Conservation (phyloP, 1,140 invertebrate species). For the Papilio dardanus region DNA sequence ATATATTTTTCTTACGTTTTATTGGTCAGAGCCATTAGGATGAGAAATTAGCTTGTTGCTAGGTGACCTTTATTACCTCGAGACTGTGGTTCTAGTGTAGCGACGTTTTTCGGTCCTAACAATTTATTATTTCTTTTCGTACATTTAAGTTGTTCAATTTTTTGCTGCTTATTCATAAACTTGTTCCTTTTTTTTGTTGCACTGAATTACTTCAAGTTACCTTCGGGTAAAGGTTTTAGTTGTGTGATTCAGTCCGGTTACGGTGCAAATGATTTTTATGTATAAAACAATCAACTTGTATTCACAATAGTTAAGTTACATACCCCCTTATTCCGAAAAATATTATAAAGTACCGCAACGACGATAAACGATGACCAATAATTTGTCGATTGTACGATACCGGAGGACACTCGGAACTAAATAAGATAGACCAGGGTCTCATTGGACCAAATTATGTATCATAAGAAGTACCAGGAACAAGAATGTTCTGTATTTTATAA, state of each 20-base stretch:
- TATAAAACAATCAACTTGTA: not conserved
- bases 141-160: not conserved
- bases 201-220: not conserved
- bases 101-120: not conserved
- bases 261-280: not conserved
- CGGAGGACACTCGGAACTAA: no score
- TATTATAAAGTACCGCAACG: no score
- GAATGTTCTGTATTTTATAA: no score
- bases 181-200: slow-evolving; percentile 3
- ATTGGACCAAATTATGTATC: no score
- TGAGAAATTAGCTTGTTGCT: not conserved
- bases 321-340: no score
- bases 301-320: not conserved
- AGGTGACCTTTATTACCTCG: not conserved
- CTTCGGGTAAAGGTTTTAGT: slow-evolving; percentile 38
- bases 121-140: not conserved
- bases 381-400: no score
- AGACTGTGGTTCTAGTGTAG: not conserved
- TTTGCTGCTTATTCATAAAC: not conserved
- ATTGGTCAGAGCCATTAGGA: no score
- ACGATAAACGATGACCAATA: no score
- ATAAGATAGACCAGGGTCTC: no score
- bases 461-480: no score
- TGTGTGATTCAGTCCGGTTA: slow-evolving; percentile 39
- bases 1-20: no score